Evolutionary conservation across 2,797 vertebrate genomes (phyloP), one percentile per base, ranked within the genome.

Genomic region (Cygnus olor): DNA sequence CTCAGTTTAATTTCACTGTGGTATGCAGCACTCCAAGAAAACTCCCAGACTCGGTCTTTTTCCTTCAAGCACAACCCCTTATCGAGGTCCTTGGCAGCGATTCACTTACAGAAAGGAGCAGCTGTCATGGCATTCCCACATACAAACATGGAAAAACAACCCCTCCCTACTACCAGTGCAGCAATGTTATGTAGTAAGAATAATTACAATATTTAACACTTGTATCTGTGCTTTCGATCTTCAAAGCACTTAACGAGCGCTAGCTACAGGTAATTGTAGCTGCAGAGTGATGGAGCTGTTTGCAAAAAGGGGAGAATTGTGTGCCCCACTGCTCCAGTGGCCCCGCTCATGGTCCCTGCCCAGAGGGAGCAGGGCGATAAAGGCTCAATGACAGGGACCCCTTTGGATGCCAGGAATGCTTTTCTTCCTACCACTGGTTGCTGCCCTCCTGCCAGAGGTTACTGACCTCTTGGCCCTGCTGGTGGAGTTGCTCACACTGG

Each of bases 151-250:
- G 86, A 93, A 94, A 96, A 96, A 83, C 95, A 95, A 85, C 94
- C 64, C 92, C 92, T 95, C 95, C 96, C 96, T 95, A 24, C 72
- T 91, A 94, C 92, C 85, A 89, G 83, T 87, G 85, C 95, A 94
- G 93, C 66, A 58, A 34, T 94, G 84, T 95, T 96, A 94, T 64
- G 45, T 95, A 95, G 91, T 70, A 94, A 2, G 93, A 93, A 95
- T 96, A 96, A 96, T 97, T 97, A 95, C 95, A 96, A 93, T 95
- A 95, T 95, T 96, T 95, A 95, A 93, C 90, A 86, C 85, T 94
- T 96, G 93, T 96, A 97, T 97, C 97, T 95, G 56, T 5, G 32
- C 66, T 93, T 94, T 92, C 88, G 91, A 96, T 97, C 97, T 97
- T 90, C 93, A 94, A 92, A 95, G 93, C 78, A 86, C 49, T 92